Percentiles rank a stretch among this genome's conserved stretches.
These are phyloP conservation scores for Champsocephalus gunnari DNA, from an alignment of 2,797 vertebrate genomes.

Conservation along the genomic window DNA sequence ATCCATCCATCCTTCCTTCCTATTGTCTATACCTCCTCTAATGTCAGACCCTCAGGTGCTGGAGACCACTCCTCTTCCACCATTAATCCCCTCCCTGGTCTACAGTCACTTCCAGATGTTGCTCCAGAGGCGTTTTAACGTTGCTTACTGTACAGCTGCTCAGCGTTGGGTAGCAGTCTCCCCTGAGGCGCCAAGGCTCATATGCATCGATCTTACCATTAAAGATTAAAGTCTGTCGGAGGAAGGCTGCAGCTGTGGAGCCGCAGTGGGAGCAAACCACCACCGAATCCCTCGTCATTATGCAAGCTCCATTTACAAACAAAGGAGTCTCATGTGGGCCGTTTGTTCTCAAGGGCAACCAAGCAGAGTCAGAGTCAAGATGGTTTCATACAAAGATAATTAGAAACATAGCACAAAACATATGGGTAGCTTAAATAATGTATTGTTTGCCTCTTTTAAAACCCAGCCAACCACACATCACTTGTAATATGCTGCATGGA, in stretches of 20 bases:
- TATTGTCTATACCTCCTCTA: not conserved
- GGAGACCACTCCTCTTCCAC: conserved; percentile 14
- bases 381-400: conserved; percentile 40
- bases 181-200: conserved; percentile 55
- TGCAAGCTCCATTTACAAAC: conserved; percentile 58
- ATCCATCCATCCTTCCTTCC: too few species aligned
- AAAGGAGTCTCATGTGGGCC: conserved; percentile 40
- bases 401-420: conserved; percentile 37
- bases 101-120: conserved; percentile 71
- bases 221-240: conserved; percentile 66
- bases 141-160: conserved; percentile 65
- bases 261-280: conserved; percentile 35
- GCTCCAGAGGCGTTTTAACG: conserved; percentile 53
- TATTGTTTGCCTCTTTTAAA: conserved; percentile 22
- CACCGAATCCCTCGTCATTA: conserved; percentile 40
- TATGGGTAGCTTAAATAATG: conserved; percentile 50
- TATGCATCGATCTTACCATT: conserved; percentile 74
- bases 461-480: conserved; percentile 32
- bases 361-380: conserved; percentile 44
- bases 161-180: conserved; percentile 56
- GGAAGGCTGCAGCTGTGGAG: conserved; percentile 48
- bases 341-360: conserved; percentile 30
- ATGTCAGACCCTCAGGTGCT: not conserved
- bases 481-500: conserved; percentile 1
- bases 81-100: conserved; percentile 26